Evolutionary conservation across 1,140 invertebrate genomes (phyloP), one percentile per base, ranked within the genome.

Genomic region (Drosophila grimshawi): DNA sequence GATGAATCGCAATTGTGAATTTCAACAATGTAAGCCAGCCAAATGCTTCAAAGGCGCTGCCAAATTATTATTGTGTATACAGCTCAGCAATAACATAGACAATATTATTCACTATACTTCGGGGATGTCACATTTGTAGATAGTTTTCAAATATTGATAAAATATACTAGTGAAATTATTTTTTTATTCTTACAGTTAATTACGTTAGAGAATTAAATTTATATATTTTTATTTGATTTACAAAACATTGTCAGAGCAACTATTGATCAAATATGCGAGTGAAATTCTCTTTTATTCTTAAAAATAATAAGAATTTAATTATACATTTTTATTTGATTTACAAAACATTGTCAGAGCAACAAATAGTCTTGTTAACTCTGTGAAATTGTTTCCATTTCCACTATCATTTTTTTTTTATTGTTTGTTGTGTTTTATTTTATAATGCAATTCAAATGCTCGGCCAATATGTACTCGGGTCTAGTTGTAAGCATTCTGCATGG

Each of bases 1-100:
- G 82, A 86, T 86, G 81, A 86, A 86, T 81, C 75, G 82, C 70
- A 86, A 86, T 86, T 72, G 81, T 77, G 66, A 76, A 77, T 83
- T 83, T 76, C 63, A 77, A 83, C 80, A 83, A 85, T 73, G 64
- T 57, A 49, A 46, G 51, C 43, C 10, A 77, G 63, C 27, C 51
- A 39, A 67, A 53, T 51, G 66, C 63, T 82, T 67, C 62, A 68
- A 76, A 71, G 59, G 65, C 62, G 63, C 41, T 60, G 29, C 10
- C 61, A 60, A 72, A 76, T 76, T 80, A 69, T 69, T 68, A 43
- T 79, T 59, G 32, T 35, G n/a, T 35, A 52, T 11, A 33, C 11
- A 30, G 5, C 11, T 27, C 8, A 11, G n/a, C 29, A 49, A 43
- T 4, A 49, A n/a, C 29, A 4, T 4, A n/a, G 29, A 30, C 4